Percentiles rank a stretch among this genome's conserved stretches.
Evolutionary conservation across 2,888 invertebrate species (phyloP).

Genomic region (Metellina segmentata): DNA sequence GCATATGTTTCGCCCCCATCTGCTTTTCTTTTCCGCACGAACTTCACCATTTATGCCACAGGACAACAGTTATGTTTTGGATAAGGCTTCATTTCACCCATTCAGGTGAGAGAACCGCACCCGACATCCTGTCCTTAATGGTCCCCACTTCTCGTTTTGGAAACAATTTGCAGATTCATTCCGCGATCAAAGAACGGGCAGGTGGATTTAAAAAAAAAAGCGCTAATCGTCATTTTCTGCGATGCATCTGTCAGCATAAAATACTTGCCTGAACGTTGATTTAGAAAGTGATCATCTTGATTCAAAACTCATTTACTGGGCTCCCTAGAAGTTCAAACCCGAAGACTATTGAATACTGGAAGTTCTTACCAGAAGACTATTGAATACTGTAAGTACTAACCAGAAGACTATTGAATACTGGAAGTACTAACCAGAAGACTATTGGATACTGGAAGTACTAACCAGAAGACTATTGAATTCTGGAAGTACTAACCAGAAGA

Average conservation of each 20-base stretch:
- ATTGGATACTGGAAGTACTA: too few species aligned
- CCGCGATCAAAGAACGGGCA: neutral
- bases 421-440: too few species aligned
- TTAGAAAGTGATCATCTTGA: too few species aligned
- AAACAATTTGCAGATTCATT: neutral
- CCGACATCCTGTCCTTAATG: slow-evolving; percentile 1
- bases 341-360: too few species aligned
- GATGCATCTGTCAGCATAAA: neutral
- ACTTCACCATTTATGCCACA: too few species aligned
- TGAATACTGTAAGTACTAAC: too few species aligned
- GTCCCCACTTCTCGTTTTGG: neutral
- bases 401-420: too few species aligned
- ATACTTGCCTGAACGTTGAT: neutral
- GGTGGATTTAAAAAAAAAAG: neutral
- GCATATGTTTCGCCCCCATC: neutral
- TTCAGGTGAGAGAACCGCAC: neutral
- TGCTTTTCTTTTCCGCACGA: neutral
- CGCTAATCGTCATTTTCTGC: neutral
- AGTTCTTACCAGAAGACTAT: too few species aligned
- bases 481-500: too few species aligned
- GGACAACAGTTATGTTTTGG: neutral
- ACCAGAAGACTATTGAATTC: too few species aligned
- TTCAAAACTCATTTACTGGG: too few species aligned
- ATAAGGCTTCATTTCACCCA: neutral
- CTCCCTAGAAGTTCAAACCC: too few species aligned